Evolutionary conservation across 2,797 vertebrate genomes (phyloP).

Genomic region (Aldrovandia affinis): DNA sequence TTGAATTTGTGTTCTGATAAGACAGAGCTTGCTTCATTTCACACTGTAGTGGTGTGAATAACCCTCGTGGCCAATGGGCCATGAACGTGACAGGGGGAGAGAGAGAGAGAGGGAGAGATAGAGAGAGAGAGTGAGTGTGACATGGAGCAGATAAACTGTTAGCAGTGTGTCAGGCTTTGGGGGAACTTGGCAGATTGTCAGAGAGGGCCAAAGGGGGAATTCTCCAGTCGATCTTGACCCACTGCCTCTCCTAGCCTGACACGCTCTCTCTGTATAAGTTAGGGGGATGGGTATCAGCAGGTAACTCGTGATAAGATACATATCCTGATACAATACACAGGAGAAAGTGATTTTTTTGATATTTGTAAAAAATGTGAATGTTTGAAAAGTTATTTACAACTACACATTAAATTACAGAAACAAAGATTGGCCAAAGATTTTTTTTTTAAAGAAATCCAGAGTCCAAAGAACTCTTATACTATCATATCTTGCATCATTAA

Average conservation of each 20-base stretch:
- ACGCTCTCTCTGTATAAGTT: neutral
- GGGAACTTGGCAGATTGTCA: neutral
- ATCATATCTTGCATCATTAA: too few species aligned
- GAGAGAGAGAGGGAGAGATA: too few species aligned
- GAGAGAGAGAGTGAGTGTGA: neutral
- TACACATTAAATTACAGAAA: too few species aligned
- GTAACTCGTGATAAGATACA: too few species aligned
- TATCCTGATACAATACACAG: too few species aligned
- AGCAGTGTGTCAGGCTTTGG: neutral
- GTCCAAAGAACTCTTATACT: too few species aligned
- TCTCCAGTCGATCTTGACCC: neutral
- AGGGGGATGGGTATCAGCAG: too few species aligned
- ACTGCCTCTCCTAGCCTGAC: neutral
- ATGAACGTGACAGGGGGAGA: neutral
- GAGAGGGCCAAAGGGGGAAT: neutral
- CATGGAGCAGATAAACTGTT: neutral
- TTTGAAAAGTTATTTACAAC: too few species aligned
- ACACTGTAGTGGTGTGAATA: neutral
- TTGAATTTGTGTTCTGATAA: neutral
- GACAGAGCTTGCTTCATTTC: neutral
- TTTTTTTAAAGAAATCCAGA: too few species aligned
- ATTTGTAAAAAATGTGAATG: too few species aligned
- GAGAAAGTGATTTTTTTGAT: too few species aligned
- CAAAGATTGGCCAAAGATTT: too few species aligned
- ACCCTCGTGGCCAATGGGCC: neutral